Evolutionary conservation across 1,140 invertebrate species (phyloP), one percentile per base, ranked within the genome.

Genomic region (Cataglyphis hispanica): DNA sequence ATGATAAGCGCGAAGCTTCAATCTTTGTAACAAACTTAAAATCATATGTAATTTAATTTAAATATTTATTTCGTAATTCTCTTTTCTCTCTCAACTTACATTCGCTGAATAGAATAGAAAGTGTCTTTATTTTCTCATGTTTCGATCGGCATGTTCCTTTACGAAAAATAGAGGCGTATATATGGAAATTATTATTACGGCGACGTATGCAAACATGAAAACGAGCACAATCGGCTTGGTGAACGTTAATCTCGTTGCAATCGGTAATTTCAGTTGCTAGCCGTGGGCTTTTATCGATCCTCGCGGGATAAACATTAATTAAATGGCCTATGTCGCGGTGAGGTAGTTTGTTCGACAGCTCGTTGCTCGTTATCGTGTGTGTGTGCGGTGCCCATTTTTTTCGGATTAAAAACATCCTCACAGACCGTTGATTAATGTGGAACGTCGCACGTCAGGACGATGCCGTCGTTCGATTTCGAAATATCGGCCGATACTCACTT

Each of bases 401-500:
- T 64, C 58, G 25, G 25, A 77, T 77, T 77, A 77, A 77, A 40
- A 77, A 11, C 43, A 77, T 77, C 40, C 58, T 13, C 40, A 46
- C 58, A 11, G 40, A 77, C n/a, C 74, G 74, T 64, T 77, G 74
- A 77, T 77, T 77, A 77, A 77, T 77, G 25, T 11, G 58, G 19
- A 40, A 77, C 25, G 37, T 58, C 37, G 16, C 58, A 25, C 11
- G 56, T 76, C 74, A 63, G 56, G 58, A 31, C 16, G 46, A 50
- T 63, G 37, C 58, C 22, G 4, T 22, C 40, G 19, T 34, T 19
- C 58, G 37, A 77, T 46, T 77, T 64, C 58, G 31, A 77, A 63
- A 19, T 77, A 64, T 77, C 37, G 74, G 25, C 53, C 8, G 8
- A 77, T 63, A 43, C 7, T 8, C 22, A 8, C 13, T 77, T 63